Evolutionary conservation across 2,888 invertebrate species (phyloP).

Genomic region (Catocala fraxini): DNA sequence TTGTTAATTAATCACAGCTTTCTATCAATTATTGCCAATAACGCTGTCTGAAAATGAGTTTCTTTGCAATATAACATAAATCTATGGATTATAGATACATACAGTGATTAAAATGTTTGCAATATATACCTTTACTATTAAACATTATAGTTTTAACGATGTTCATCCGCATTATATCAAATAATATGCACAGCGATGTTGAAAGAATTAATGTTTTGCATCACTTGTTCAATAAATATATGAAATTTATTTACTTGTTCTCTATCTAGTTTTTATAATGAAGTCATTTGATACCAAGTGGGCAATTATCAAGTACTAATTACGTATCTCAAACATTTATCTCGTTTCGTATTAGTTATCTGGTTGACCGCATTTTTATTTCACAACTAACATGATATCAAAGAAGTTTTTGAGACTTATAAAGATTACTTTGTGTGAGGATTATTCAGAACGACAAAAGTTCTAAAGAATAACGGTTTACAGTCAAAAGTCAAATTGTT

Average conservation of each 20-base stretch:
- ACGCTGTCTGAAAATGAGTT: too few species aligned
- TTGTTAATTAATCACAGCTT: too few species aligned
- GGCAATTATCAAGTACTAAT: constrained; percentile 49
- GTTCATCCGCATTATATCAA: background rate
- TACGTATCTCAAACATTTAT: constrained; percentile 53
- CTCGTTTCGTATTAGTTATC: constrained; percentile 40
- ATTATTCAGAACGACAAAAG: constrained; percentile 17
- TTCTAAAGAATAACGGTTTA: background rate
- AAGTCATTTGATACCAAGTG: constrained; percentile 43
- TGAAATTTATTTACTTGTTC: constrained; percentile 38
- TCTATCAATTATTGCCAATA: too few species aligned
- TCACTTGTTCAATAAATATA: constrained; percentile 29
- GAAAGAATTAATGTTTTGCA: constrained; percentile 23
- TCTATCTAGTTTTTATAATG: constrained; percentile 34
- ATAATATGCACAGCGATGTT: background rate
- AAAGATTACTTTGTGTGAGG: constrained; percentile 21
- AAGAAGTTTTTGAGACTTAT: constrained; percentile 22
- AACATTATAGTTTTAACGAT: background rate
- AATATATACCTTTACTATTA: constrained; percentile 2
- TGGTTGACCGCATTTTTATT: constrained; percentile 48
- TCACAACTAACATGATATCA: constrained; percentile 39
- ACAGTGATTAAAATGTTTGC: background rate
- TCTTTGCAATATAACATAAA: background rate
- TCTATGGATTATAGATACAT: background rate
- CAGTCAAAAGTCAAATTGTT: constrained; percentile 1